Evolutionary conservation across 2,113 vertebrate genomes (phyloP), one percentile per base, ranked within the genome.

Genomic region (Nothoprocta perdicaria): DNA sequence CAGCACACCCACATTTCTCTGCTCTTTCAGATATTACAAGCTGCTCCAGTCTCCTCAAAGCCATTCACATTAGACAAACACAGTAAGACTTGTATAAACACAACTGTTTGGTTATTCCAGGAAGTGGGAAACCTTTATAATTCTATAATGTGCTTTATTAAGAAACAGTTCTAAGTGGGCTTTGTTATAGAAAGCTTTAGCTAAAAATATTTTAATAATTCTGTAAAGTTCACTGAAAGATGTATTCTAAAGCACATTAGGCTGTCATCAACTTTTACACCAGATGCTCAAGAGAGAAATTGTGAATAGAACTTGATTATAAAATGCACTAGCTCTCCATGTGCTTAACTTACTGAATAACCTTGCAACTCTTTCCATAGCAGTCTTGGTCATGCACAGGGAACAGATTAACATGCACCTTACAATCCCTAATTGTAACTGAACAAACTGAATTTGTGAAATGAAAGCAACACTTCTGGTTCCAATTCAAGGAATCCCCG

Each of bases 391-490:
- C 65, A 87, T 21, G 14, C 33, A 31, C 43, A 68, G 0, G 5
- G 69, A 91, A 80, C 52, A 74, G 46, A 45, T 41, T 48, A 55
- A 14, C 82, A 67, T 40, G 33, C 72, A 43, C 72, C 85, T 74
- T 69, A 67, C 38, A 50, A 43, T 9, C 65, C 65, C 33, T 84
- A 85, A 83, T 60, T 80, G 74, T 63, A 85, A 62, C 50, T 31
- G 58, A 92, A 87, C n/a, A 71, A 95, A 94, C 53, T 57, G 65
- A 93, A 89, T 81, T 71, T 73, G 38, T 41, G 78, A 88, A 76
- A 68, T 61, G 61, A n/a, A 73, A 88, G 6, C 14, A 50, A 81
- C 72, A 72, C 43, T 90, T 92, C 53, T 63, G 84, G n/a, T 68
- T 90, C 61, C 80, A 80, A 88, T 78, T 46, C 23, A 26, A 75